Evolutionary conservation across 2,797 vertebrate species (phyloP).

Genomic region (Sandelia bainsii): DNA sequence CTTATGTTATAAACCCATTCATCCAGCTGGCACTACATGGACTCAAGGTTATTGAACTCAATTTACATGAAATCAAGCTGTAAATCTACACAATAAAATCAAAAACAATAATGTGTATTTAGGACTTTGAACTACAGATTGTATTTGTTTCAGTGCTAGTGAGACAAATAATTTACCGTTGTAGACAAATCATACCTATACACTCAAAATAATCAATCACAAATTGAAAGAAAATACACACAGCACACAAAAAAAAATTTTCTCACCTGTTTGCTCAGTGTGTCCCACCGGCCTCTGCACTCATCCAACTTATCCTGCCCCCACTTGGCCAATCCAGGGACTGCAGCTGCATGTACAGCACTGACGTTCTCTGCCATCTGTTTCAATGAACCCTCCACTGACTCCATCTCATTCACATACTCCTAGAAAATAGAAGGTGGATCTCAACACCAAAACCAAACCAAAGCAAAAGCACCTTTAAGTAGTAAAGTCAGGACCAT

Average conservation of each 20-base stretch:
- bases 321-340: conserved; percentile 86
- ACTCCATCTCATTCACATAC: conserved; percentile 91
- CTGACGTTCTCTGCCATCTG: conserved; percentile 90
- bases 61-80: not conserved
- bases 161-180: not conserved
- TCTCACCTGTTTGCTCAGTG: conserved; percentile 91
- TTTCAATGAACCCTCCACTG: conserved; percentile 88
- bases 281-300: conserved; percentile 87
- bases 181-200: not conserved
- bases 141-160: too few relatives aligned
- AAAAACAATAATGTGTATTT: too few relatives aligned
- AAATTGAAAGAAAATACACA: not conserved
- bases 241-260: not conserved
- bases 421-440: conserved; percentile 72
- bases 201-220: not conserved
- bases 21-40: not conserved
- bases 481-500: too few relatives aligned
- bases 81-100: not conserved
- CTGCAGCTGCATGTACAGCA: conserved; percentile 82
- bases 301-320: conserved; percentile 84
- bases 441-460: too few relatives aligned
- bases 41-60: too few relatives aligned
- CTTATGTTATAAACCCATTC: not conserved
- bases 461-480: too few relatives aligned
- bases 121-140: too few relatives aligned